Evolutionary conservation across 2,113 vertebrate genomes (phyloP).

Genomic region (Vulpes vulpes): DNA sequence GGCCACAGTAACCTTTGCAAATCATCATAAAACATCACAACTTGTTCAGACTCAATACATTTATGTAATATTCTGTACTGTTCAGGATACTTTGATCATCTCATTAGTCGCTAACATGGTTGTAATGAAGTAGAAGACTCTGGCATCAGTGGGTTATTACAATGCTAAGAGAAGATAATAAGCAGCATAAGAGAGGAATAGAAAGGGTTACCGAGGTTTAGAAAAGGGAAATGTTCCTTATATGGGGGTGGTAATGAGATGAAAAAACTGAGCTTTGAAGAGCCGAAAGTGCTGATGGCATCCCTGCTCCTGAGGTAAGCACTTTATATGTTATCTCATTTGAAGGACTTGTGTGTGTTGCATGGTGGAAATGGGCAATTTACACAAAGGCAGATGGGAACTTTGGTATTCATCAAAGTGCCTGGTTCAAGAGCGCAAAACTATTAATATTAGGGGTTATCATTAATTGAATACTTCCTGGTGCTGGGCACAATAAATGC

Average conservation of each 20-base stretch:
- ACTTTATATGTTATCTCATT: background rate
- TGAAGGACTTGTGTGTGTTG: background rate
- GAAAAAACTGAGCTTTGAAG: background rate
- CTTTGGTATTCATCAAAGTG: background rate
- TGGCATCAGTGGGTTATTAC: background rate
- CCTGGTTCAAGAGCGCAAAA: background rate
- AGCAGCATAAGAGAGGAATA: background rate
- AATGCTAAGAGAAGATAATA: background rate
- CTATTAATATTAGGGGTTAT: background rate
- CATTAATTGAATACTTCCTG: background rate
- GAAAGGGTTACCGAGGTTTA: background rate
- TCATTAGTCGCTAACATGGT: constrained; percentile 1
- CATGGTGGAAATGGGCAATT: background rate
- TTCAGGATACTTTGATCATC: background rate
- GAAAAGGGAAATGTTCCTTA: background rate
- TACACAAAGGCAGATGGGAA: background rate
- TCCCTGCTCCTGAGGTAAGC: background rate
- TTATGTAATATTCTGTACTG: constrained; percentile 25
- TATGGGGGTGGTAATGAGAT: fast-evolving
- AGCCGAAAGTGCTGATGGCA: background rate
- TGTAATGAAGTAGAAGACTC: constrained; percentile 9
- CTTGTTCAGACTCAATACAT: constrained; percentile 37
- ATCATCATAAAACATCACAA: background rate
- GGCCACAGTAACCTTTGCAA: background rate
- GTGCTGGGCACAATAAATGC: background rate